phyloP scores from a whole-genome alignment of 1,140 invertebrate species.

The Cheumatopsyche charites region DNA sequence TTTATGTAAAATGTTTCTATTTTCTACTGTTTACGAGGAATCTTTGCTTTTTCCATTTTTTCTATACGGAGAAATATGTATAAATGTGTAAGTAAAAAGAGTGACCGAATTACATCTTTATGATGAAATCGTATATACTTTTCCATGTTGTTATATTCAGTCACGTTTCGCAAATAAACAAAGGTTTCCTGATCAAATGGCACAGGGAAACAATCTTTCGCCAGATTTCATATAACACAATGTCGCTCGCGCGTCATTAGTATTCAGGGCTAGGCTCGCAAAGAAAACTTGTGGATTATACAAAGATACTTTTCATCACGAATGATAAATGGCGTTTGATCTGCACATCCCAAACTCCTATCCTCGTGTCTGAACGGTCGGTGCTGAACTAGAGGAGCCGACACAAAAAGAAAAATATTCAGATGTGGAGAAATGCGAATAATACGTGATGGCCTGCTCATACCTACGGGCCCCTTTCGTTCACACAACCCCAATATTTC shows the following conservation, averaged over 20 bases:
- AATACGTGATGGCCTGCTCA: slow-evolving; percentile 45
- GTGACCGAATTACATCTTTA: no score
- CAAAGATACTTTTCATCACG: slow-evolving; percentile 46
- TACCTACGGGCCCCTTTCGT: not conserved
- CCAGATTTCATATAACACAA: slow-evolving; percentile 21
- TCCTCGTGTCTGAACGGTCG: not conserved
- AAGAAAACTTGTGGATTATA: slow-evolving; percentile 46
- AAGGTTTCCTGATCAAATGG: no score
- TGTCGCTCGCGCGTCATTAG: slow-evolving; percentile 36
- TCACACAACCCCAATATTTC: slow-evolving; percentile 26
- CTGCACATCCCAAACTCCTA: slow-evolving; percentile 15
- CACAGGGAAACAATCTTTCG: slow-evolving; percentile 24
- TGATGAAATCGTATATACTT: no score
- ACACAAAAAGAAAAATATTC: slow-evolving; percentile 47
- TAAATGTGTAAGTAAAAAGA: no score
- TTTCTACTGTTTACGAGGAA: no score
- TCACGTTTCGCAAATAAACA: no score
- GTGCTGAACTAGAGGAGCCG: not conserved
- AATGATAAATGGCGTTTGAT: slow-evolving; percentile 46
- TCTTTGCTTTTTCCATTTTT: no score
- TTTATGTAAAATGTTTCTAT: no score
- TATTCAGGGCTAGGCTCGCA: slow-evolving; percentile 37
- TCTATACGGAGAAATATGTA: no score
- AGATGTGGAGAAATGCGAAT: slow-evolving; percentile 48
- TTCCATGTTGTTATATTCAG: no score